Percentiles rank a stretch among this genome's conserved stretches.
Conservation (phyloP, 1,140 invertebrate species). For the Brachionus koreanus region DNA sequence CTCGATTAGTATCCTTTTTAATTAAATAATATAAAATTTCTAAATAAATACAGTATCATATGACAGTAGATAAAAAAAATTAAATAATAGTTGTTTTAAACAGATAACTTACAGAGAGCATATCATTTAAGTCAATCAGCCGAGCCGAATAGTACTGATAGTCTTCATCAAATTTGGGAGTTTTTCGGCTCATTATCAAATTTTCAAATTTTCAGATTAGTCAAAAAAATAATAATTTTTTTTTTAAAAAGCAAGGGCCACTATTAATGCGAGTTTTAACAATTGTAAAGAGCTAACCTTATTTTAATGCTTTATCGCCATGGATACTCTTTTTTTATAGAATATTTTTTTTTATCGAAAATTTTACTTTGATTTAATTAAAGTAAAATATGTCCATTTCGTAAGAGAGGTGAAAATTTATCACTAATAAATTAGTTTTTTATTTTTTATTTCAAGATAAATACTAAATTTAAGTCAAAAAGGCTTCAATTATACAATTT, state of each 20-base stretch:
- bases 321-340: neutral
- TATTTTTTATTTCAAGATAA: neutral
- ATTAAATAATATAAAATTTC: no score
- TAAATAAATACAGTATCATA: no score
- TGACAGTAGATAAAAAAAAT: neutral
- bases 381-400: constrained; percentile 16
- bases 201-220: constrained; percentile 7
- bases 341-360: constrained; percentile 20
- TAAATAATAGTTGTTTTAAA: neutral
- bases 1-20: constrained; percentile 30
- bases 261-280: neutral
- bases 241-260: neutral
- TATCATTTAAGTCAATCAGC: constrained; percentile 10
- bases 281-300: constrained; percentile 1
- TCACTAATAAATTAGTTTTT: neutral
- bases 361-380: neutral
- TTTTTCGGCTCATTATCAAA: constrained; percentile 17
- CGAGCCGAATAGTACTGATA: constrained; percentile 31
- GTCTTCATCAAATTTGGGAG: neutral
- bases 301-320: constrained; percentile 5
- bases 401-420: constrained; percentile 9
- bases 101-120: neutral
- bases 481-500: neutral
- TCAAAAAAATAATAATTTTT: neutral
- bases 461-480: neutral